Percentiles rank a stretch among this genome's conserved stretches.
Conservation (phyloP, 2,888 invertebrate genomes). For the Brenthis hecate region DNA sequence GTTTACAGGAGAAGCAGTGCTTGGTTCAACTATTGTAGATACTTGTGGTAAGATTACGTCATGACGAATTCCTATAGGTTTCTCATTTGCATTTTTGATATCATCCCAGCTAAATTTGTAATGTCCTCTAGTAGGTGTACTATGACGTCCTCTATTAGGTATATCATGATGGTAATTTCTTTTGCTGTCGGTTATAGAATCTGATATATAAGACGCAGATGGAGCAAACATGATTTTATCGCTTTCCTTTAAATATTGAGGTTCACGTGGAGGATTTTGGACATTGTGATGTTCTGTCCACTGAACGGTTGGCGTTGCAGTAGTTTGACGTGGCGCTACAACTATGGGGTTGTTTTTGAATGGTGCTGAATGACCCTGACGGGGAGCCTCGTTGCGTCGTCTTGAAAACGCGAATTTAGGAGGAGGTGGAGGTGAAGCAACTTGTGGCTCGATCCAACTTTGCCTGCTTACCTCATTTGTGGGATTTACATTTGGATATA, state of each 20-base stretch:
- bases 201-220: slow-evolving; percentile 30
- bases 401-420: slow-evolving; percentile 26
- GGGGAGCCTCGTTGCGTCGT: neutral
- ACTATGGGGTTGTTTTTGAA: slow-evolving; percentile 6
- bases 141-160: slow-evolving; percentile 15
- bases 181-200: slow-evolving; percentile 17
- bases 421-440: slow-evolving; percentile 14
- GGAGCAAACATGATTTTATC: slow-evolving; percentile 23
- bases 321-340: neutral
- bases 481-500: slow-evolving; percentile 5
- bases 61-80: slow-evolving; percentile 3
- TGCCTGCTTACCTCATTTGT: slow-evolving; percentile 1
- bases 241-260: neutral
- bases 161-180: slow-evolving; percentile 15
- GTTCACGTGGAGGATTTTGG: neutral
- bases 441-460: slow-evolving; percentile 9
- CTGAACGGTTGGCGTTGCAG: neutral
- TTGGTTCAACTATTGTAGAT: slow-evolving; percentile 7
- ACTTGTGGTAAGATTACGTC: neutral
- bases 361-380: neutral
- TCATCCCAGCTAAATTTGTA: slow-evolving; percentile 52
- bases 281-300: slow-evolving; percentile 1
- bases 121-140: slow-evolving; percentile 42
- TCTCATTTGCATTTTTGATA: slow-evolving; percentile 25
- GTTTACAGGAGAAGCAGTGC: neutral